Evolutionary conservation across 1,140 invertebrate genomes (phyloP), one percentile per base, ranked within the genome.

Genomic region (Teleopsis dalmanni): DNA sequence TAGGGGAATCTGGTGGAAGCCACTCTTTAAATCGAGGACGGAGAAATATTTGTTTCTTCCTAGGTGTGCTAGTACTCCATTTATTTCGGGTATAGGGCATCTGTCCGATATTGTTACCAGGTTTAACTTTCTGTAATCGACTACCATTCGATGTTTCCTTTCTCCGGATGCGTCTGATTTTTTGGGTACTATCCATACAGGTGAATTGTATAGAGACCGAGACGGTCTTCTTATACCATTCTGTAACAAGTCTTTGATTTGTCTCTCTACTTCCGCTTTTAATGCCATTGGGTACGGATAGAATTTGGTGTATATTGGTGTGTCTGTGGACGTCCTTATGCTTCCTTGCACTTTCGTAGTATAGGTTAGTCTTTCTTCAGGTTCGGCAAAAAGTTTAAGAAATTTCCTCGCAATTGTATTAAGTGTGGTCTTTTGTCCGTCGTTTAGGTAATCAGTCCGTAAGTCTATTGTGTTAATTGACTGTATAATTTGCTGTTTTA

Each of bases 1-100:
- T 5, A 70, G 51, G 8, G 54, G 53, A 7, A 73, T 56, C 55
- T 80, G 76, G 55, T 73, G 73, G 53, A 73, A 79, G 4, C 77
- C 77, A 22, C 54, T 58, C 3, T 57, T 58, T 7, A 75, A 50
- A 61, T 79, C 74, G 16, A 78, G 38, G 3, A 66, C 63, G 4
- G 65, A 56, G 47, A 76, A 77, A 50, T 63, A 72, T 47, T 54
- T 61, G 5, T 55, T 50, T 5, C 57, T 62, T 6, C 62, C 60
- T 31, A 78, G 48, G 23, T 58, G 58, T 42, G 73, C 64, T 34
- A 81, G 55, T 18, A 65, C 58, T 21, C 73, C 70, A 16, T 62
- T 63, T 11, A 78, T 76, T 10, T 71, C 60, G 5, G 76, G 76
- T 9, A 80, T 54, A 5, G 76, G 76, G 57, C 65, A 77, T n/a